Evolutionary conservation across 2,797 vertebrate genomes (phyloP).

Genomic region (Atherinosoma microstoma): DNA sequence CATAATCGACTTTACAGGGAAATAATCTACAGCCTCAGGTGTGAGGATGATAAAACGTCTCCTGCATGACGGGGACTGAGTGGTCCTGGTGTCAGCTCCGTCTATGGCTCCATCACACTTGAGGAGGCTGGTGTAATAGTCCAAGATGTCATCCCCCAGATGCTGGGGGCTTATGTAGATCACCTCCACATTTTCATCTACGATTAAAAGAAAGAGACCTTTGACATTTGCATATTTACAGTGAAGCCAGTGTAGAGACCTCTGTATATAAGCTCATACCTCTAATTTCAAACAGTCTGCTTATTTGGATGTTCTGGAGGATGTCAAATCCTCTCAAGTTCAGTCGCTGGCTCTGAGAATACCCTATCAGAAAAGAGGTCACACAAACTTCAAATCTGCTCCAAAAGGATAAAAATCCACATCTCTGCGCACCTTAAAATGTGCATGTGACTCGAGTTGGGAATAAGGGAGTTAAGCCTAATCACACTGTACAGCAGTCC

Average conservation of each 20-base stretch:
- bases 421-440: conserved; percentile 21
- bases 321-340: conserved; percentile 78
- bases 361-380: conserved; percentile 81
- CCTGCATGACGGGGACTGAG: conserved; percentile 79
- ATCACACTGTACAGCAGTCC: conserved; percentile 51
- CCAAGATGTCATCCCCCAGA: conserved; percentile 85
- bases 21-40: conserved; percentile 90
- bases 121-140: conserved; percentile 89
- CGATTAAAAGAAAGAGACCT: conserved; percentile 40
- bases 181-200: conserved; percentile 91
- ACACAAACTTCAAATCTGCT: conserved; percentile 33
- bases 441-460: conserved; percentile 20
- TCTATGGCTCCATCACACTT: conserved; percentile 83
- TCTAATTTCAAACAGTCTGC: conserved; percentile 89
- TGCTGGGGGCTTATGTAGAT: conserved; percentile 89
- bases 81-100: conserved; percentile 57
- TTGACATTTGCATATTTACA: conserved; percentile 17
- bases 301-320: conserved; percentile 89
- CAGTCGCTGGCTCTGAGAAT: conserved; percentile 77
- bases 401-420: conserved; percentile 35
- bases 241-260: background rate
- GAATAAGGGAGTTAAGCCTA: conserved; percentile 55
- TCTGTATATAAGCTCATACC: conserved; percentile 69
- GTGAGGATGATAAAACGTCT: conserved; percentile 90
- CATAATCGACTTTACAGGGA: conserved; percentile 84